Evolutionary conservation across 2,797 vertebrate species (phyloP), one percentile per base, ranked within the genome.

Genomic region (Phylloscopus collybita): DNA sequence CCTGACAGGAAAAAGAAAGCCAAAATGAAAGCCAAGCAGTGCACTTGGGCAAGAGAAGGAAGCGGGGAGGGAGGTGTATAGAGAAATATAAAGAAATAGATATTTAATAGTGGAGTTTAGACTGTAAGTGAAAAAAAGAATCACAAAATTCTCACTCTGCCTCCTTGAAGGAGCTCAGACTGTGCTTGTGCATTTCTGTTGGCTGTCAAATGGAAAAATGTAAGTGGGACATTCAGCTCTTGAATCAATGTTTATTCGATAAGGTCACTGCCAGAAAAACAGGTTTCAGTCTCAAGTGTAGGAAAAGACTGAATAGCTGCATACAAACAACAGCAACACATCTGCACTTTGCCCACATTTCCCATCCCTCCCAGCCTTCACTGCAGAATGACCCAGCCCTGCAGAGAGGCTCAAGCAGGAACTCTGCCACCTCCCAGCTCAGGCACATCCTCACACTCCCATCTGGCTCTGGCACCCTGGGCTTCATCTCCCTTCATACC

Each of bases 201-300:
- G 69, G 64, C 32, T 91, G 90, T 71, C 95, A 81, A 72, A 91
- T 16, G 21, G 80, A 75, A 75, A 76, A 75, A 38, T 16, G 0
- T 32, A 74, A 61, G 45, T 27, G 49, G 83, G 83, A 73, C 45
- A 11, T 80, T 84, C 60, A 70, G 66, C 67, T 71, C 88, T 73
- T 34, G 53, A 94, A 74, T 88, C 91, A 70, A 80, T 70, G 66
- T 66, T 91, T 91, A 91, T 70, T 88, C 13, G 0, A 36, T 91
- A 90, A 86, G 82, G 82, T 90, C 90, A 76, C 73, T 32, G 70
- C 67, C 80, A 88, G 53, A 85, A 54, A 47, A 92, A 80, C 16
- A 66, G 80, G 60, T 65, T 91, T 76, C 83, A 38, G 67, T 18
- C 83, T 80, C 60, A 20, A 53, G 56, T 3, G 38, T 6, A 90